These are phyloP conservation scores for Eristalinus sepulchralis DNA, from an alignment of 2,888 invertebrate genomes.

Conservation along the genomic window DNA sequence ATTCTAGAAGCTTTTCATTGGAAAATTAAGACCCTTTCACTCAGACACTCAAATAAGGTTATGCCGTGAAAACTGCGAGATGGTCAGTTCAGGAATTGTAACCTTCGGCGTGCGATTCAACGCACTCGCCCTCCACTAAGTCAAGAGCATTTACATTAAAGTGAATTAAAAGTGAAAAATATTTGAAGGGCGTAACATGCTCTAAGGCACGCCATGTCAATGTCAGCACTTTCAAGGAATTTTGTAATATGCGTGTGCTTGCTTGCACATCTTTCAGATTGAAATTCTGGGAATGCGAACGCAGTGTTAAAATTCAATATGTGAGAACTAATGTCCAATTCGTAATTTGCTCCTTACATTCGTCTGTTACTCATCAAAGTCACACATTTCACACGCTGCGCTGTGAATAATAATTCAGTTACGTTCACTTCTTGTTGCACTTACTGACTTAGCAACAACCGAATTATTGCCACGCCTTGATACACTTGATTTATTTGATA, in stretches of 20 bases:
- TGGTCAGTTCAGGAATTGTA: too few species aligned
- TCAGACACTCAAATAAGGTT: too few species aligned
- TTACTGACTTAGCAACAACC: neutral
- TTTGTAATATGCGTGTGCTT: neutral
- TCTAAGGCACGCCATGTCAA: too few species aligned
- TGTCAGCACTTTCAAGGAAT: too few species aligned
- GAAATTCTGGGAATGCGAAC: neutral
- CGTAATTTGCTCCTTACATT: neutral
- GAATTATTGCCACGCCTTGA: neutral
- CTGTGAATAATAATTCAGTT: neutral
- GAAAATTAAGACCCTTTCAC: too few species aligned
- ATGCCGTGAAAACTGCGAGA: too few species aligned
- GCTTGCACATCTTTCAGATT: neutral
- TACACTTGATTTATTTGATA: constrained; percentile 13
- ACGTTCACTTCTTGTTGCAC: neutral
- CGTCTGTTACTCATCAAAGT: neutral
- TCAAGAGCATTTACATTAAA: too few species aligned
- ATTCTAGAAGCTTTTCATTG: too few species aligned
- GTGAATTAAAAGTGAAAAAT: too few species aligned
- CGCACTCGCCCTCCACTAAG: too few species aligned
- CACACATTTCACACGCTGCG: neutral
- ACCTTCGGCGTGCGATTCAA: too few species aligned
- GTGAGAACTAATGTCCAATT: neutral
- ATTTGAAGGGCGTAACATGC: too few species aligned
- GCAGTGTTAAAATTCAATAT: neutral